Base-by-base conservation (phyloP, 2,113 vertebrate species). In the Leuciscus idus region DNA sequence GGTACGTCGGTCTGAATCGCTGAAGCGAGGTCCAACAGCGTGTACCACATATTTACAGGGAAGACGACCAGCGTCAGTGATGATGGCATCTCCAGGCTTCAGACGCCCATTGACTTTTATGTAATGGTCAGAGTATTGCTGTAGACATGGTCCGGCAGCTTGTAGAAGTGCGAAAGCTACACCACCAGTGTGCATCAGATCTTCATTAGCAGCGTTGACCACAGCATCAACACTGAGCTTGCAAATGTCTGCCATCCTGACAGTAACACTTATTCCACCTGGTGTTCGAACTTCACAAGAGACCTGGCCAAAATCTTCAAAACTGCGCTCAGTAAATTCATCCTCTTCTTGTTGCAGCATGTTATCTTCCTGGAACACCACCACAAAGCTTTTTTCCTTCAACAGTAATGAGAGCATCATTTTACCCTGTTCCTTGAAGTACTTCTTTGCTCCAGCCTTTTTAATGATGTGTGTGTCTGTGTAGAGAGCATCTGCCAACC, bases 191-290 rank as follows among this genome's bases (percentile, higher is more conserved):
- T 96, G 97, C 36, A 92, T 84, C 2, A 98, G 89, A 0, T 95
- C 87, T 83, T 97, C 96, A 1, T 97, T 98, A 13, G 97, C 92
- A 0, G 96, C 94, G 5, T 97, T 98, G 79, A 99, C 97, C 43
- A 98, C 93, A 3, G 94, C 96, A 0, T 97, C 96, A 0, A 91
- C 94, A 0, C 13, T 75, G 0, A 96, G 90, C 30, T 3, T 39
- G 6, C 93, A 94, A 91, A 98, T 91, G 81, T 97, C 72, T 0
- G 89, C 95, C 81, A 91, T 93, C 61, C 89, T 93, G 1, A 96
- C 97, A 0, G 88, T 92, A 68, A 98, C 77, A 0, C 84, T 72
- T 6, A 96, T 62, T 8, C 95, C 96, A 70, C 68, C 48, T 6
- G 81, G 30, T 1, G 96, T 91, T 4, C 17, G 11, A 33, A 92